Evolutionary conservation across 64 coral and sea anemone genomes (phyloP).

Genomic region (Pocillopora damicornis): DNA sequence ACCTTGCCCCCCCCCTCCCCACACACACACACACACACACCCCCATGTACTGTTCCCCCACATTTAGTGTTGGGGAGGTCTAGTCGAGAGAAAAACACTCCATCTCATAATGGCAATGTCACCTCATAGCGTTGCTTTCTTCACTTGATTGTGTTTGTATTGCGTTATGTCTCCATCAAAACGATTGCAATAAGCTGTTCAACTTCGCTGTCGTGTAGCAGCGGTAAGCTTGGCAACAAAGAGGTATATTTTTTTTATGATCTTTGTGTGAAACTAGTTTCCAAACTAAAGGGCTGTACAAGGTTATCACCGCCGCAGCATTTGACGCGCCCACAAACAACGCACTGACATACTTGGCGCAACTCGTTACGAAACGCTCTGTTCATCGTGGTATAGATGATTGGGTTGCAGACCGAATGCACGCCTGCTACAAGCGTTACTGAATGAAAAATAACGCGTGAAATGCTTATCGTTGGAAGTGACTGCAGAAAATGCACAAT

Average conservation of each 20-base stretch:
- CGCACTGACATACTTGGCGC: constrained; percentile 21
- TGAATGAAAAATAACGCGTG: constrained; percentile 38
- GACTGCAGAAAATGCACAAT: constrained; percentile 74
- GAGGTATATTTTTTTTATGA: not conserved
- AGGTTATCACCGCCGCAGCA: not conserved
- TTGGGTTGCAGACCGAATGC: constrained; percentile 82
- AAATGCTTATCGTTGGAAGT: constrained; percentile 44
- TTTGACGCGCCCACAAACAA: not conserved
- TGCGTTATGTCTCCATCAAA: no score
- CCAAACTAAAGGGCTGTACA: constrained; percentile 4
- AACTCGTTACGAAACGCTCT: constrained; percentile 73
- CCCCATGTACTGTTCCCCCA: no score
- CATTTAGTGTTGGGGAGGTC: no score
- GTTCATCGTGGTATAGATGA: constrained; percentile 94
- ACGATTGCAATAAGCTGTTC: no score
- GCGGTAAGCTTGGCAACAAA: no score
- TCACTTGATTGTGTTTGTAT: no score
- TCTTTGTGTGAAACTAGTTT: constrained; percentile 4
- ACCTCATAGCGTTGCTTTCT: no score
- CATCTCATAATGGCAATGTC: no score
- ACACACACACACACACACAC: no score
- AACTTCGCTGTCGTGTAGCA: no score
- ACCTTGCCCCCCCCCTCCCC: no score
- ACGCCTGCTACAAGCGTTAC: constrained; percentile 67
- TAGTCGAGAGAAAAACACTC: no score